Base-by-base conservation (phyloP, 2,113 vertebrate species). In the Pangasianodon gigas region DNA sequence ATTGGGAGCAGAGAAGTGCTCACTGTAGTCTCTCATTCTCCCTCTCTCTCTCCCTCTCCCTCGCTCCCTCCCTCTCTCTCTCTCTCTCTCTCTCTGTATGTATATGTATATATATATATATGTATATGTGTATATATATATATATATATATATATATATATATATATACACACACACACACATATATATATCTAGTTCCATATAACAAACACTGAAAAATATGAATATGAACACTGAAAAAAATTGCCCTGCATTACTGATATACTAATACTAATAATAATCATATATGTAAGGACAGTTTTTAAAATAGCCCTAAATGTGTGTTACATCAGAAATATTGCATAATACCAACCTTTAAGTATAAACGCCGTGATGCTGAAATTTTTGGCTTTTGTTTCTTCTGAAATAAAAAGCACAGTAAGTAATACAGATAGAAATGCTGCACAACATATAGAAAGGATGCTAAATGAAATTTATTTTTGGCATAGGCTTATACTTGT, bases 371-470 rank as follows among this genome's bases (percentile, higher is more conserved):
- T 37, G 90, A 91, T 86, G 87, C 87, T 1, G 90, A 32, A 62
- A 89, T 91, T 52, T 91, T 91, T 37, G 87, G 84, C 84, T 87
- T 86, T n/a, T 48, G 26, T 86, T 91, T 91, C 79, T 41, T 91
- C 87, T 91, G 54, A 56, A 85, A 80, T 58, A 88, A 79, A 58
- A 19, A 51, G 26, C 7, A 37, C 1, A 37, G 3, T 56, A 56
- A 21, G 80, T 18, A 54, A 54, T 32, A 37, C 16, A 82, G 1
- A 54, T 6, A 29, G 29, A 52, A n/a, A 13, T 52, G 29, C 6
- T 19, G 46, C 29, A 51, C 7, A 71, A 69, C 6, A 62, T 85
- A 62, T 85, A 62, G 21, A 84, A 82, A 8, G 6, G 44, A 82
- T 37, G n/a, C 7, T 19, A 37, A 56, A 48, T 29, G 0, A 48